phyloP scores from a whole-genome alignment of 2,113 vertebrate genomes.

The Albula goreensis region DNA sequence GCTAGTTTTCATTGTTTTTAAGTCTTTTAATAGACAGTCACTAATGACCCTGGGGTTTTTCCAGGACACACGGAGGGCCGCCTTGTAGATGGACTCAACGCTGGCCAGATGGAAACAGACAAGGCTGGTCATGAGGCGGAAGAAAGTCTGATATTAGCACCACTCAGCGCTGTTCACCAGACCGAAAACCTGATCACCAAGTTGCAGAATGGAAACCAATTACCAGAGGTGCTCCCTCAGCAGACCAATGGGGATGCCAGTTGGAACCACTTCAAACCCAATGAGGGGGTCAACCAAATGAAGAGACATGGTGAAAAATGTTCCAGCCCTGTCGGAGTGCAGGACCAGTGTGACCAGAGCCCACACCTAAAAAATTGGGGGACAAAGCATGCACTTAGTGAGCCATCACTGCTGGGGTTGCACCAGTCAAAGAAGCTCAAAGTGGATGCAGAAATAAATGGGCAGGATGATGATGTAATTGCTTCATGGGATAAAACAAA shows the following conservation, averaged over 20 bases:
- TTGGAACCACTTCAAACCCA: slow-evolving; percentile 71
- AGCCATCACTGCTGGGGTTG: slow-evolving; percentile 70
- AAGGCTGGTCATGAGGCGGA: slow-evolving; percentile 88
- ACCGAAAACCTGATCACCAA: slow-evolving; percentile 69
- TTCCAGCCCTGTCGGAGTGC: slow-evolving; percentile 65
- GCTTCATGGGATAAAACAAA: slow-evolving; percentile 55
- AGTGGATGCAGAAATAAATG: slow-evolving; percentile 73
- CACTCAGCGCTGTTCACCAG: slow-evolving; percentile 73
- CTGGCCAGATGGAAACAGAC: slow-evolving; percentile 98
- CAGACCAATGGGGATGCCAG: slow-evolving; percentile 80
- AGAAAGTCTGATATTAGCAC: slow-evolving; percentile 83
- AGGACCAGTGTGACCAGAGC: slow-evolving; percentile 70
- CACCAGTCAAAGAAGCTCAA: slow-evolving; percentile 80
- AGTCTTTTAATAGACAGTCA: background rate
- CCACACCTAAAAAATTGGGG: slow-evolving; percentile 82
- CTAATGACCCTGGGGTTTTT: slow-evolving; percentile 35
- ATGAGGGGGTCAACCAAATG: slow-evolving; percentile 59
- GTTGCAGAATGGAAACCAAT: slow-evolving; percentile 82
- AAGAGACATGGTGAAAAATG: slow-evolving; percentile 74
- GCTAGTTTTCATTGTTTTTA: background rate
- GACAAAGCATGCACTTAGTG: slow-evolving; percentile 78
- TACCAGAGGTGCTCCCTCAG: slow-evolving; percentile 64
- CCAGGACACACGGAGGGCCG: slow-evolving; percentile 80
- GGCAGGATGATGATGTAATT: slow-evolving; percentile 63
- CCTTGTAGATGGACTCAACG: slow-evolving; percentile 92